Evolutionary conservation across 2,888 invertebrate species (phyloP).

Genomic region (Danaus chrysippus): DNA sequence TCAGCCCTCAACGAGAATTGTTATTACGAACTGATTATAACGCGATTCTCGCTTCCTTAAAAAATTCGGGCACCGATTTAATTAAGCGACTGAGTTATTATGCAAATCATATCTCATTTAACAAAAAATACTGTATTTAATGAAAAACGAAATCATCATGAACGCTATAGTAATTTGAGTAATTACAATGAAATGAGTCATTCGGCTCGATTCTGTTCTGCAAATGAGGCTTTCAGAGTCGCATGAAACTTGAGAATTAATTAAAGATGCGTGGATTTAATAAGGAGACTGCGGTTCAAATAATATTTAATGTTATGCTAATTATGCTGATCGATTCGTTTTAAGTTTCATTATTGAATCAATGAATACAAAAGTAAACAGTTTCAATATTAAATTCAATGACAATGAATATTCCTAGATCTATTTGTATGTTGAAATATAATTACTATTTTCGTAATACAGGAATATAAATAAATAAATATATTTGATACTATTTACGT

Average conservation of each 20-base stretch:
- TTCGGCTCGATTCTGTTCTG: conserved; percentile 27
- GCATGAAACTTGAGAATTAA: conserved; percentile 6
- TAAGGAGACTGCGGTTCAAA: background rate
- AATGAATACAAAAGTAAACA: no score
- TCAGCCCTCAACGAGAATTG: conserved; percentile 2
- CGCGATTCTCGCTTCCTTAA: conserved; percentile 4
- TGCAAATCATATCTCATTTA: conserved; percentile 34
- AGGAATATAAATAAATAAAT: conserved; percentile 20
- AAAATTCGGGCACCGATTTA: conserved; percentile 27
- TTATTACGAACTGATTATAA: conserved; percentile 18
- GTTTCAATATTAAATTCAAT: no score
- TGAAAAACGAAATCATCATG: conserved; percentile 32
- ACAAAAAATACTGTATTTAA: conserved; percentile 33
- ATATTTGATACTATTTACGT: no score
- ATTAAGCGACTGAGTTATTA: conserved; percentile 31
- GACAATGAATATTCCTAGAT: no score
- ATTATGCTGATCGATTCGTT: background rate
- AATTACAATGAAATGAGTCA: conserved; percentile 29
- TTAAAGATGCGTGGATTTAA: conserved; percentile 5
- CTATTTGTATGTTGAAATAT: no score
- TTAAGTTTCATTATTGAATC: no score
- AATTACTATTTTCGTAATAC: no score
- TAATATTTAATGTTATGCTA: conserved; percentile 1
- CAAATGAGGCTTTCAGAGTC: conserved; percentile 26
- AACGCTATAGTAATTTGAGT: conserved; percentile 30